Evolutionary conservation across 1,140 invertebrate species (phyloP).

Genomic region (Neelides sp.): DNA sequence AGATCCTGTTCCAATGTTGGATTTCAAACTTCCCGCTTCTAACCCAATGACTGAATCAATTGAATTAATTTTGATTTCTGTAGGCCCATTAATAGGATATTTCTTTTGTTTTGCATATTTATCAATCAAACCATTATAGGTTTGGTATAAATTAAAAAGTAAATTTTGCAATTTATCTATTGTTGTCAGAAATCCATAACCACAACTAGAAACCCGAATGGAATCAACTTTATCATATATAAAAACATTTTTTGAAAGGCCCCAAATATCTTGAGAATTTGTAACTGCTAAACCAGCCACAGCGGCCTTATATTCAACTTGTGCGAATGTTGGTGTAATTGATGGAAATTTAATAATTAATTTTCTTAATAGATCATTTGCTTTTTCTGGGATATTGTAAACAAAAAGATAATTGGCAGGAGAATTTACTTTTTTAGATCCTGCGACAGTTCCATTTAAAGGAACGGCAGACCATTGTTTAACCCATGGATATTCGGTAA

Average conservation of each 20-base stretch:
- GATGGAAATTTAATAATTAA: neutral
- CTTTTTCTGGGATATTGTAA: conserved; percentile 4
- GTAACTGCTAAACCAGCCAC: neutral
- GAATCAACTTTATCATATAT: conserved; percentile 9
- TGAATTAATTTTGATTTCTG: conserved; percentile 12
- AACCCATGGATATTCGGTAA: neutral
- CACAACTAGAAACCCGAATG: neutral
- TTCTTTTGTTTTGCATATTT: neutral
- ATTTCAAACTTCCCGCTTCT: neutral
- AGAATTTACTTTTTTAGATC: neutral
- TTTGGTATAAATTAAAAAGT: neutral
- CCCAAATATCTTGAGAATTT: conserved; percentile 17
- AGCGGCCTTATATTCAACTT: neutral
- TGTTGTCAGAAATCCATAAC: conserved; percentile 9
- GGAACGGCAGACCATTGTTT: conserved; percentile 8
- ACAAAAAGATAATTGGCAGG: conserved; percentile 20
- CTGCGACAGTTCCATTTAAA: neutral
- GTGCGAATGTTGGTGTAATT: neutral
- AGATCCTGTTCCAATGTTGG: neutral
- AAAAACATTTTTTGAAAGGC: conserved; percentile 15
- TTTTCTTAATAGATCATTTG: neutral
- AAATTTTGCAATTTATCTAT: conserved; percentile 13
- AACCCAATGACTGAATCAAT: conserved; percentile 12
- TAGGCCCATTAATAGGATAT: conserved; percentile 18
- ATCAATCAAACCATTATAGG: neutral